Evolutionary conservation across 1,140 invertebrate species (phyloP), one percentile per base, ranked within the genome.

Genomic region (Sarcophaga peregrina): DNA sequence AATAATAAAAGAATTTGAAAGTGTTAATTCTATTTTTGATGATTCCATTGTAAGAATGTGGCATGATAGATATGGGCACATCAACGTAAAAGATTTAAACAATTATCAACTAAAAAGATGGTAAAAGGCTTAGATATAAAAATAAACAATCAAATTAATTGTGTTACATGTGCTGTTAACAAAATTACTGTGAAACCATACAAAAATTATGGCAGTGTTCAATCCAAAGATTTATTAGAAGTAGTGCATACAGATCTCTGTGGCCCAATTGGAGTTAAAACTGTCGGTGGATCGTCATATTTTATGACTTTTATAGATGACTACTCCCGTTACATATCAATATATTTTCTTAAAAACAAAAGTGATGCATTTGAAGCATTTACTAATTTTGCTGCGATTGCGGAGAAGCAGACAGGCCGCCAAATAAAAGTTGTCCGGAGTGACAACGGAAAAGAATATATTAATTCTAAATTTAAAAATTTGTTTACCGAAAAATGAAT

Each of bases 401-500:
- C 72, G 15, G 80, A 82, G 54, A 72, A 58, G 25, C 13, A 72
- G 62, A 81, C 52, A n/a, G 82, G 68, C 10, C 68, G 80, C 9
- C 50, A 75, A 78, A 85, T 91, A 37, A 90, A 90, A 84, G 81
- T 82, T 15, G 10, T 91, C 11, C 82, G 86, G 78, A 87, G 83
- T 50, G 90, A 91, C 76, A 91, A 91, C 85, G 91, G 91, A 72
- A 85, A 50, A 46, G 91, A 91, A 85, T 91, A 86, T 84, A 20
- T 85, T 15, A 83, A 80, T 73, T 10, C n/a, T 20, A 50, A 46
- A 48, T 62, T 80, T 50, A 48, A 83, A 37, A 7, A 48, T 10
- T 80, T 62, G 25, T 80, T 78, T 80, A 20, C n/a, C 15, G 46
- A 62, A 78, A 83, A 82, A 52, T 90, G 90, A 1, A 91, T 91